A percentile compares a stretch with the other conserved stretches of the same genome.
Evolutionary conservation across 2,113 vertebrate species (phyloP).

Genomic region (Megalops atlanticus): DNA sequence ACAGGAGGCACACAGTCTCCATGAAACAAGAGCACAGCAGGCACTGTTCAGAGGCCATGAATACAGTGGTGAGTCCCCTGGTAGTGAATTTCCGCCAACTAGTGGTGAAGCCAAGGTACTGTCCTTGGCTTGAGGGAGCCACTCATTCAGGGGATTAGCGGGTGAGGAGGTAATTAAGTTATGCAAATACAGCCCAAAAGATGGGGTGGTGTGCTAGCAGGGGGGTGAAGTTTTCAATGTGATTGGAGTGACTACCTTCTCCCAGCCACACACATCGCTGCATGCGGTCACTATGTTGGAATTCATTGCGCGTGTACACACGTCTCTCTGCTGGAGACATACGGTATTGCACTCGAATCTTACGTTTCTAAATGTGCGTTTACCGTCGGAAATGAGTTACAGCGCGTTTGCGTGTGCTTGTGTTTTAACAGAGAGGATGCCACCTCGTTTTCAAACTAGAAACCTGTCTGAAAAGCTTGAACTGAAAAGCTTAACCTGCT

Average conservation of each 20-base stretch:
- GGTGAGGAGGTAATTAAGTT: too few species aligned
- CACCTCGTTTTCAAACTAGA: not conserved
- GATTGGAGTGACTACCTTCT: too few species aligned
- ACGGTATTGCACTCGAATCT: not conserved
- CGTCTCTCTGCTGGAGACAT: not conserved
- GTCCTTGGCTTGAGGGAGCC: not conserved
- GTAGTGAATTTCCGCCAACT: not conserved
- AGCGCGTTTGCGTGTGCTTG: too few species aligned
- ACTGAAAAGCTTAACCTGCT: not conserved
- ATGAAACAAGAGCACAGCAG: not conserved
- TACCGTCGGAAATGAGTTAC: too few species aligned
- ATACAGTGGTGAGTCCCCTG: not conserved
- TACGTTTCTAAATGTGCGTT: too few species aligned
- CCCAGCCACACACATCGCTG: too few species aligned
- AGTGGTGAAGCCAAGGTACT: not conserved
- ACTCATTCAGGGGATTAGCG: too few species aligned
- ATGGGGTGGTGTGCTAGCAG: too few species aligned
- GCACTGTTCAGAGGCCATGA: conserved; percentile 13
- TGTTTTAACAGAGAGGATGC: too few species aligned
- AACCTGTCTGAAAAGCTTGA: not conserved
- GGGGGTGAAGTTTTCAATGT: too few species aligned
- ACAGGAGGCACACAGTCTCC: not conserved
- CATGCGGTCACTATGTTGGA: too few species aligned
- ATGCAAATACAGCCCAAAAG: too few species aligned
- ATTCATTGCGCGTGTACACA: not conserved